Conservation (phyloP, 2,797 vertebrate species). For the Pantherophis vulpinus region DNA sequence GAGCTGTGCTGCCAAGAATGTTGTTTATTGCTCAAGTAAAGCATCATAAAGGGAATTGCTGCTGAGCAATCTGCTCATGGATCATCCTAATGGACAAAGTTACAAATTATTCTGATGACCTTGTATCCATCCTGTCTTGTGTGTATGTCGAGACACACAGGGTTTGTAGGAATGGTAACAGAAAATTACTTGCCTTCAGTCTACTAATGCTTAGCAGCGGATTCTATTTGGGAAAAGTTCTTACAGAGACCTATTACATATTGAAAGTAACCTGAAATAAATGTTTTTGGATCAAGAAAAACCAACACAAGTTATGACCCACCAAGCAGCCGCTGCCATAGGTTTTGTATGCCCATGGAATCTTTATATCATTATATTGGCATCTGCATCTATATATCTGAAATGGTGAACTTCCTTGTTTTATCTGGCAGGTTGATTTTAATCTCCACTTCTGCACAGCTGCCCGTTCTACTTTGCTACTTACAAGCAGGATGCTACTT, state of each 20-base stretch:
- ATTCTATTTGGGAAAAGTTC: background rate
- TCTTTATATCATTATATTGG: background rate
- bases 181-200: constrained; percentile 33
- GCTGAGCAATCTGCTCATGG: constrained; percentile 41
- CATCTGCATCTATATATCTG: background rate
- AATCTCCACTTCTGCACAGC: background rate
- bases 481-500: background rate
- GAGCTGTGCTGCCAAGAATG: background rate
- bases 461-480: background rate
- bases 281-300: background rate
- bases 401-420: background rate
- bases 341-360: background rate
- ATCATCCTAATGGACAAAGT: constrained; percentile 41
- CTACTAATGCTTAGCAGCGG: constrained; percentile 19
- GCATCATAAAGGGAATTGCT: constrained; percentile 18
- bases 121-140: constrained; percentile 40
- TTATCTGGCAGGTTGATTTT: background rate
- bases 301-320: background rate
- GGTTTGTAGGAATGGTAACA: constrained; percentile 36
- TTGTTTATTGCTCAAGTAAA: constrained; percentile 47
- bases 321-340: background rate
- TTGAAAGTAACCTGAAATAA: background rate
- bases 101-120: constrained; percentile 42
- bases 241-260: background rate
- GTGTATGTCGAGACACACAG: constrained; percentile 5